Conservation (phyloP, 2,888 invertebrate genomes). For the Caenorhabditis imperialis region DNA sequence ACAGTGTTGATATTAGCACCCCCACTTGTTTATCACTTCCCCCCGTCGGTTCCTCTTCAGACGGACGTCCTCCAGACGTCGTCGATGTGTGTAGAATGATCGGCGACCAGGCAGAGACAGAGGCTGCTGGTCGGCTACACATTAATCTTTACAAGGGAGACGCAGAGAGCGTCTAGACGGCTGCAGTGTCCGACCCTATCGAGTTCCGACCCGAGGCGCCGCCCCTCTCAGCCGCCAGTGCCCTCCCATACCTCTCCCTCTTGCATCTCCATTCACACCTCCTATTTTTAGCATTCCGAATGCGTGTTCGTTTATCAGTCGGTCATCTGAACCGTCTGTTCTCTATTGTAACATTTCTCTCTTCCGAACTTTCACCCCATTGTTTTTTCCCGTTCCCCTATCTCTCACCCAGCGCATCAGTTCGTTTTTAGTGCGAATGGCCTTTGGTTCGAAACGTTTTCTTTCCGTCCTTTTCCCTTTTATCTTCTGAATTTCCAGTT, state of each 20-base stretch:
- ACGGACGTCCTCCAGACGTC: too few species aligned
- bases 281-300: not conserved
- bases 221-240: constrained; percentile 36
- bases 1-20: too few species aligned
- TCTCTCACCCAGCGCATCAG: too few species aligned
- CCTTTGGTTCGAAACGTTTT: not conserved
- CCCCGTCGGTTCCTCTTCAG: too few species aligned
- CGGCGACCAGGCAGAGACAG: not conserved
- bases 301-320: constrained; percentile 17
- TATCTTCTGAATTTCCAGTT: not conserved
- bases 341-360: not conserved
- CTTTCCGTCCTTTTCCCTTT: not conserved
- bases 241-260: constrained; percentile 47
- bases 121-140: constrained; percentile 24
- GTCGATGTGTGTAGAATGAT: constrained; percentile 38
- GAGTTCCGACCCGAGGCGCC: constrained; percentile 50
- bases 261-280: constrained; percentile 10
- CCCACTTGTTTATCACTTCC: too few species aligned
- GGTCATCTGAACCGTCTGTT: constrained; percentile 4
- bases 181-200: constrained; percentile 47
- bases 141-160: constrained; percentile 42
- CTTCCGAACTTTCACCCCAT: not conserved
- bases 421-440: too few species aligned
- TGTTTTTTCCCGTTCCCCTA: not conserved
- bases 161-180: constrained; percentile 46